Conservation (phyloP, 2,797 vertebrate genomes). For the Rousettus madagascariensis region DNA sequence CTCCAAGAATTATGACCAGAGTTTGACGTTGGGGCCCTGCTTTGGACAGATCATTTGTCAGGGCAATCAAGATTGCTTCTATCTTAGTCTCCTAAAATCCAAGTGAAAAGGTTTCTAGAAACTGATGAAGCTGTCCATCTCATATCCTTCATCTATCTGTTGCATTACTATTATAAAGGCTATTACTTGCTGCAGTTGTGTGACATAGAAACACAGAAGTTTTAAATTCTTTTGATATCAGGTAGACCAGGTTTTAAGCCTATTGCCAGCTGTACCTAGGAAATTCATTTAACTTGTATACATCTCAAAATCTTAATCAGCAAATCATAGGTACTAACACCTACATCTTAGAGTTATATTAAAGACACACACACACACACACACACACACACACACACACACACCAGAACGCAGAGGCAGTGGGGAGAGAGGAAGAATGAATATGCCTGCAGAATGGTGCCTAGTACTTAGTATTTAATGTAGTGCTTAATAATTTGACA, state of each 20-base stretch:
- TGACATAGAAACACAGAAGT: background rate
- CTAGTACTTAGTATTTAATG: background rate
- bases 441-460: background rate
- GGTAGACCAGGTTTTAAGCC: background rate
- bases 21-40: background rate
- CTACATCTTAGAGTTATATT: background rate
- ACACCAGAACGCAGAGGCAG: background rate
- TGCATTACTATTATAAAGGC: background rate
- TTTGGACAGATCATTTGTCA: conserved; percentile 27
- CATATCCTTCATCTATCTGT: background rate
- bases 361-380: background rate
- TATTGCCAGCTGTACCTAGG: background rate
- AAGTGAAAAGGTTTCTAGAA: conserved; percentile 13
- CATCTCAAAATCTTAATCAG: background rate
- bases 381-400: background rate
- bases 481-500: background rate
- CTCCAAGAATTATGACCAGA: conserved; percentile 37
- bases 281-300: background rate
- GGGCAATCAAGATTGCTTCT: background rate
- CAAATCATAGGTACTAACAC: background rate
- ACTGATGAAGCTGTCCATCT: background rate
- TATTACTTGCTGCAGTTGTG: background rate
- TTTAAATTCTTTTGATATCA: conserved; percentile 10
- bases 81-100: background rate
- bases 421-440: background rate